Percentiles rank a stretch among this genome's conserved stretches.
Evolutionary conservation across 1,140 invertebrate genomes (phyloP).

Genomic region (Solenopsis invicta): DNA sequence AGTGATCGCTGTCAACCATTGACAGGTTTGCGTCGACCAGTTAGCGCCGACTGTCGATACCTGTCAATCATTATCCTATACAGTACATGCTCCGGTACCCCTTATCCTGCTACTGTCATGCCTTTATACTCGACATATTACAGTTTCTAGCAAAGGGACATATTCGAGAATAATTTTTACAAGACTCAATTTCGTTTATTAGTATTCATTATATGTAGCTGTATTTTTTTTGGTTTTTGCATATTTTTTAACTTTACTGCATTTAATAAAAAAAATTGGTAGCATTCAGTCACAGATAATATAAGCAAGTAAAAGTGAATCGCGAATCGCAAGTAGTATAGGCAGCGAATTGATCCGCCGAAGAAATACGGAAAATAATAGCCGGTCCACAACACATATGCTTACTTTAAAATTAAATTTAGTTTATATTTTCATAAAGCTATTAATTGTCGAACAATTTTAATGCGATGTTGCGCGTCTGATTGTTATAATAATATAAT

Average conservation of each 20-base stretch:
- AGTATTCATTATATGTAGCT: background rate
- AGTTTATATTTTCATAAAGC: background rate
- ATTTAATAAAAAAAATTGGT: background rate
- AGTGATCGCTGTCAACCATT: constrained; percentile 70
- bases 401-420: constrained; percentile 2
- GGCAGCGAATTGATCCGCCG: background rate
- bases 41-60: constrained; percentile 74
- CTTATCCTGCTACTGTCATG: constrained; percentile 39
- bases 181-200: background rate
- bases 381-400: background rate
- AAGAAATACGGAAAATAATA: constrained; percentile 6
- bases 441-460: constrained; percentile 33
- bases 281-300: background rate
- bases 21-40: constrained; percentile 64
- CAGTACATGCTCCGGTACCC: constrained; percentile 30
- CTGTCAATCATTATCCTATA: constrained; percentile 71
- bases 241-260: background rate
- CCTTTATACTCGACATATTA: background rate
- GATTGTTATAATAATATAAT: constrained; percentile 27
- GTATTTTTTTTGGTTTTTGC: background rate
- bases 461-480: background rate
- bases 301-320: background rate
- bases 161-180: background rate
- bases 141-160: background rate
- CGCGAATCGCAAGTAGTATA: background rate